Evolutionary conservation across 2,113 vertebrate species (phyloP), one percentile per base, ranked within the genome.

Genomic region (Anser cygnoides): DNA sequence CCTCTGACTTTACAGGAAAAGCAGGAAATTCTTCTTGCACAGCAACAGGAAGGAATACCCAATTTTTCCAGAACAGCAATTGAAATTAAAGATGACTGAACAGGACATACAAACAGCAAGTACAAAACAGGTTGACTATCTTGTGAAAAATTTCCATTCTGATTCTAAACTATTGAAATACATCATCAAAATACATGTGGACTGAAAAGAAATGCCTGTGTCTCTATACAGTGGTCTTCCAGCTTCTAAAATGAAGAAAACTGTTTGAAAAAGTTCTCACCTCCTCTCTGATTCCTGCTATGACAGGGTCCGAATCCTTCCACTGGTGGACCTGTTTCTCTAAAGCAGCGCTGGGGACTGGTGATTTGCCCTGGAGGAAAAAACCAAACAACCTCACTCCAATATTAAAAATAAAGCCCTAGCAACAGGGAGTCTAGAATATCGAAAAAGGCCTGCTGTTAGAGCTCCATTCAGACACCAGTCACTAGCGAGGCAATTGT

Each of bases 231-330:
- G 9, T 39, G 23, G 44, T 46, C 35, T 67, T 41, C 37, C 18
- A 76, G 57, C 31, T 76, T 68, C n/a, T 46, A 89, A 86, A 78
- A 55, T 9, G 6, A 74, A 70, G 44, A 86, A 72, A 94, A 77
- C 8, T 17, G 29, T 28, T 67, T 29, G 16, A 50, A 89, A 16
- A 26, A 52, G 46, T 49, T 62, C 95, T 98, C 90, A 99, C 99
- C 98, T 99, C 99, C 46, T 99, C 99, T 77, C 98, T 95, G 61
- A 99, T 99, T 39, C 98, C 99, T 68, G 97, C 97, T 97, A 99
- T 99, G 44, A 99, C 98, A 10, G 99, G 99, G 93, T 99, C 99
- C 0, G 98, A 96, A 28, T 99, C 99, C 85, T 98, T 99, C 98
- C 98, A 98, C 84, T 98, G 98, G 80, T 98, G 98, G 13, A 97